These are phyloP conservation scores for Gymnodraco acuticeps DNA, from an alignment of 2,797 vertebrate genomes.

Conservation along the genomic window DNA sequence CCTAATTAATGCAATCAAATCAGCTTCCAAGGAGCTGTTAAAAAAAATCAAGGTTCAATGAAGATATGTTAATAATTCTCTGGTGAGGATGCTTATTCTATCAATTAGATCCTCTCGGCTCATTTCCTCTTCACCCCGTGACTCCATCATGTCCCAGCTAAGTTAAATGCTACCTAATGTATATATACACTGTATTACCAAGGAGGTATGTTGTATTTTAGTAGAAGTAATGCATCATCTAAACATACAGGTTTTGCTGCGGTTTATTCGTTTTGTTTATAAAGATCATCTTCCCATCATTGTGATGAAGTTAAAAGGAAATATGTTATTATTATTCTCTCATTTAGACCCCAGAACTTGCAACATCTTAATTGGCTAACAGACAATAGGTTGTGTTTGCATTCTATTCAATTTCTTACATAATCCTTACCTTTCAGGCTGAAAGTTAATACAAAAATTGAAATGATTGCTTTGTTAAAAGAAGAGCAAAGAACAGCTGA, in stretches of 20 bases:
- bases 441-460: too few relatives aligned
- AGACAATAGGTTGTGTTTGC: not conserved
- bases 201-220: slow-evolving; percentile 12
- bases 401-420: too few relatives aligned
- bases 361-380: not conserved
- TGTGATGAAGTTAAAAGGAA: not conserved
- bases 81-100: slow-evolving; percentile 60
- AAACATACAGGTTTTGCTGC: slow-evolving; percentile 22
- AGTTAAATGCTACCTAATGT: slow-evolving; percentile 44
- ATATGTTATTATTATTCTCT: not conserved
- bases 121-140: slow-evolving; percentile 52
- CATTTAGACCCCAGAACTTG: not conserved
- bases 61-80: slow-evolving; percentile 62
- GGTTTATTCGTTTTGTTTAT: not conserved
- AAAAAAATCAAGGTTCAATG: slow-evolving; percentile 34
- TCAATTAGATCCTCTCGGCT: slow-evolving; percentile 65
- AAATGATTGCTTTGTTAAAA: too few relatives aligned
- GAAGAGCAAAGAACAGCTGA: too few relatives aligned
- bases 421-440: too few relatives aligned
- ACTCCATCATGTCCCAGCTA: slow-evolving; percentile 44
- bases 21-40: slow-evolving; percentile 23
- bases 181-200: not conserved
- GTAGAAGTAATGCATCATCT: slow-evolving; percentile 6
- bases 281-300: too few relatives aligned
- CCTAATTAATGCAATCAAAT: slow-evolving; percentile 63